Base-by-base conservation (phyloP, 2,888 invertebrate genomes). In the Yponomeuta malinellus region DNA sequence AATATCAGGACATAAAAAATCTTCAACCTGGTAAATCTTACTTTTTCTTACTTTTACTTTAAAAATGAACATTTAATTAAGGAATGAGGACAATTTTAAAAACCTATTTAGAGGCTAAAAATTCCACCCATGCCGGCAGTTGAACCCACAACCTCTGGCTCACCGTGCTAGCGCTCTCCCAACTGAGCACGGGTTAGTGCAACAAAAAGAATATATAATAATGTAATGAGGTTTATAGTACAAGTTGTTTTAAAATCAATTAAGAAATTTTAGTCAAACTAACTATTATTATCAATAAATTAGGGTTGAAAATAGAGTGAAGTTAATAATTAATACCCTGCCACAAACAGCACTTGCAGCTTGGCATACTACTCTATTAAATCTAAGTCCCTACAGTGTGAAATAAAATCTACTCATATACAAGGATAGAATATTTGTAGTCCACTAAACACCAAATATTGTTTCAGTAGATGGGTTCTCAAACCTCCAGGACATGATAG, bases 401-500 rank as follows among this genome's bases (percentile, higher is more conserved):
- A 33, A 33, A 33, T 33, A 33, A 15, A 15, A 59, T 59, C 43
- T 43, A 43, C 15, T 59, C 5, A 59, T 59, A 59, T 6, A 59
- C 52, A 15, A 15, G 15, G 2, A 12, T 8, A 59, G 52, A 59
- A 59, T 15, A 15, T 15, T 59, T 59, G 12, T 59, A 15, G 52
- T 59, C 52, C 52, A 59, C 52, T 59, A 59, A 59, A 15, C 52
- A 59, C 52, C 52, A 0, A 15, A 15, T 15, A 15, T 59, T 85
- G 73, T 84, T 86, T 81, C 81, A 81, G 76, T 90, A 95, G 96
- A 96, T 94, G 95, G 96, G 86, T 95, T 96, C 87, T 95, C 96
- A 77, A 96, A 96, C 92, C 95, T 95, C 86, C 69, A 69, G 76
- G 96, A 96, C 84, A 96, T 97, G 94, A 96, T 96, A 87, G 96